phyloP scores from a whole-genome alignment of 2,797 vertebrate genomes.

The Pantherophis alleghaniensis region DNA sequence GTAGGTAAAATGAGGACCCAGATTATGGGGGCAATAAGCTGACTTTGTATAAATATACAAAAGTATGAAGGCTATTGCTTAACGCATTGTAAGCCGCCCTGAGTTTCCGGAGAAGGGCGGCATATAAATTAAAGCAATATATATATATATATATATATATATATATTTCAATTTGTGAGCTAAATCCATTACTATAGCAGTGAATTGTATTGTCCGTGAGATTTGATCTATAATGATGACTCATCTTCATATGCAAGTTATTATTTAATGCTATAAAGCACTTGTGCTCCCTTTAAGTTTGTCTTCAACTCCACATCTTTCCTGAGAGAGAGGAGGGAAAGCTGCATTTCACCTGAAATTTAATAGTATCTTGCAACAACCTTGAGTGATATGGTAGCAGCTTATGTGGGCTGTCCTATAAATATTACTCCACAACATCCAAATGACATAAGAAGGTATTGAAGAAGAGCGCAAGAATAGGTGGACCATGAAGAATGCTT shows the following conservation, averaged over 20 bases:
- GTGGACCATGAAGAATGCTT: no score
- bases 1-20: no score
- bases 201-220: background rate
- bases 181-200: background rate
- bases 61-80: no score
- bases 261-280: background rate
- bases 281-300: background rate
- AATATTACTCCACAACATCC: background rate
- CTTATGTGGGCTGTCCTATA: background rate
- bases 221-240: background rate
- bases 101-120: no score
- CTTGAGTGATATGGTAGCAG: background rate
- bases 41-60: no score
- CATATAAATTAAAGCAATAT: no score
- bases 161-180: background rate
- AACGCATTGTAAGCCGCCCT: no score
- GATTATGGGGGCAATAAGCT: no score
- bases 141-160: no score
- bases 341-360: background rate
- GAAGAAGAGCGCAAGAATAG: background rate
- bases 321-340: background rate
- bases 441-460: background rate
- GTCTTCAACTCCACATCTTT: background rate
- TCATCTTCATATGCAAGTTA: background rate
- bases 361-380: background rate